Evolutionary conservation across 2,797 vertebrate genomes (phyloP).

Genomic region (Hafferia zeledoni): DNA sequence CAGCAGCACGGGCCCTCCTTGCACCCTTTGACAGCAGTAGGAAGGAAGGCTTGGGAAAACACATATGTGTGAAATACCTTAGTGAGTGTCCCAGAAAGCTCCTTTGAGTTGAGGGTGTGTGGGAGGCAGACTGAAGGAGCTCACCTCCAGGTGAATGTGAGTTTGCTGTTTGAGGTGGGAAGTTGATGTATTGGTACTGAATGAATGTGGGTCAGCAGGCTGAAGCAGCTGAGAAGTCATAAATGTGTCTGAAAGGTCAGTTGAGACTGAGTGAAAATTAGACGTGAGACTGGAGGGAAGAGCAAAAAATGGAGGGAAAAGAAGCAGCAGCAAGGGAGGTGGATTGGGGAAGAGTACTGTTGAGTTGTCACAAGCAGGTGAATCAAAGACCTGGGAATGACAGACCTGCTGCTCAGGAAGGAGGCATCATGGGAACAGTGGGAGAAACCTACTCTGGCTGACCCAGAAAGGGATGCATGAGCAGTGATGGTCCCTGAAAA

Average conservation of each 20-base stretch:
- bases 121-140: neutral
- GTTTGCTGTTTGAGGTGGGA: neutral
- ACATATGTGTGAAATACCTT: neutral
- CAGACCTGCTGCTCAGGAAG: neutral
- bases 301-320: neutral
- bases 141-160: neutral
- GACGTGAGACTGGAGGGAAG: neutral
- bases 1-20: neutral
- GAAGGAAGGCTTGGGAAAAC: neutral
- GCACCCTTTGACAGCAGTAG: neutral
- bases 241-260: neutral
- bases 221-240: neutral
- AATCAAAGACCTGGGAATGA: neutral
- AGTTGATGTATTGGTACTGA: neutral
- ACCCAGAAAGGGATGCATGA: accelerated
- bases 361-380: neutral
- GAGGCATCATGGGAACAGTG: accelerated
- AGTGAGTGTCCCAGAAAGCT: neutral
- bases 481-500: neutral
- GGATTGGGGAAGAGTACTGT: accelerated
- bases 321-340: neutral
- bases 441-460: neutral
- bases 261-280: neutral
- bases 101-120: neutral
- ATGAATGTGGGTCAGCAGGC: neutral